phyloP scores from a whole-genome alignment of 2,113 vertebrate species.

The Dermatemys mawii region DNA sequence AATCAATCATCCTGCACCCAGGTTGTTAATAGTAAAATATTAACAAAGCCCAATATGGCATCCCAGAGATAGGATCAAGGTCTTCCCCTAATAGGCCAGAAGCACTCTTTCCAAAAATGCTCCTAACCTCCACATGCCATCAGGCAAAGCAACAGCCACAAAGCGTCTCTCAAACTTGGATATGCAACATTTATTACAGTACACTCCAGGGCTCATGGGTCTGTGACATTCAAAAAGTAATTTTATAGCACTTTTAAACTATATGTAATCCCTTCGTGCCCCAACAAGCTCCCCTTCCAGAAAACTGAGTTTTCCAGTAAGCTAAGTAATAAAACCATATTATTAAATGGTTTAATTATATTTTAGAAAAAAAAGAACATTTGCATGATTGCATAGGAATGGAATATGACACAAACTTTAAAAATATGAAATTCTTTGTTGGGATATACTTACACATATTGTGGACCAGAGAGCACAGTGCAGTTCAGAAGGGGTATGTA shows the following conservation, averaged over 20 bases:
- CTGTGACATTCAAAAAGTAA: not conserved
- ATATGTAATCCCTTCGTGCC: not conserved
- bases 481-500: not conserved
- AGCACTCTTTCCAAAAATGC: rapidly evolving
- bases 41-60: rapidly evolving
- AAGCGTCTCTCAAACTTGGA: not conserved
- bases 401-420: not conserved
- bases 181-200: not conserved
- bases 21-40: not conserved
- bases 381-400: conserved; percentile 14
- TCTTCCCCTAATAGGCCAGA: not conserved
- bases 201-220: not conserved
- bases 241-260: not conserved
- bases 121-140: not conserved
- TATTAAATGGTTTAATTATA: not conserved
- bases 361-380: conserved; percentile 45
- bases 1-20: not conserved
- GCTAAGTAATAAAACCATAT: not conserved
- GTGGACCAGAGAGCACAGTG: not conserved
- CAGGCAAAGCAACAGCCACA: not conserved
- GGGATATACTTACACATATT: not conserved
- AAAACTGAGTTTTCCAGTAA: not conserved
- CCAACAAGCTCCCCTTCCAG: not conserved
- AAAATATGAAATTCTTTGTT: conserved; percentile 6
- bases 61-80: not conserved